Percentiles rank a stretch among this genome's conserved stretches.
phyloP scores from a whole-genome alignment of 1,140 invertebrate species.

The Brachionus sp. region DNA sequence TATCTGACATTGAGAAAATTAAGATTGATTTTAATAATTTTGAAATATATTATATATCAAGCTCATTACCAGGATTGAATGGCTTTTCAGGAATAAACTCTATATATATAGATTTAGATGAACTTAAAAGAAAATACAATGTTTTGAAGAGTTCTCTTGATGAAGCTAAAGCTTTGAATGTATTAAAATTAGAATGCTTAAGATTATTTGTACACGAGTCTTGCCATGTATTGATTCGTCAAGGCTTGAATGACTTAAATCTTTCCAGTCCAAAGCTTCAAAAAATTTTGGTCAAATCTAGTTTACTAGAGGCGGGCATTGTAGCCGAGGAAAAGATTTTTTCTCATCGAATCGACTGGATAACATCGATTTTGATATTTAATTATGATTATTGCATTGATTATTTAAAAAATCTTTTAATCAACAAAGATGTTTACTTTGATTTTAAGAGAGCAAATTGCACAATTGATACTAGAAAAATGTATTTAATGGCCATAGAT shows the following conservation, averaged over 20 bases:
- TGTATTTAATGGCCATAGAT: background rate
- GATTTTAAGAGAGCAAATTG: background rate
- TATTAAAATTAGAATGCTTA: background rate
- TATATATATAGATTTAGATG: background rate
- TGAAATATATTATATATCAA: background rate
- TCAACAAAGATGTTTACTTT: background rate
- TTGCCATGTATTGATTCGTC: background rate
- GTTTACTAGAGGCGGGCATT: background rate
- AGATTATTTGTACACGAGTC: background rate
- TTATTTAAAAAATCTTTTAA: background rate
- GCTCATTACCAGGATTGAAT: background rate
- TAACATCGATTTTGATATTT: background rate
- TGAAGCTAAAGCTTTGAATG: background rate
- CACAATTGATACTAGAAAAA: background rate
- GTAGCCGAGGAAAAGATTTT: background rate
- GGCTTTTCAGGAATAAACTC: background rate
- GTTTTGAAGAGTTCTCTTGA: background rate
- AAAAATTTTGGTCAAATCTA: background rate
- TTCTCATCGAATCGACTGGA: background rate
- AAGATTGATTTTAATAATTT: background rate
- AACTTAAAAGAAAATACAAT: background rate
- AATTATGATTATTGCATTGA: background rate
- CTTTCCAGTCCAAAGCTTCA: background rate
- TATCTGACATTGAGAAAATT: background rate
- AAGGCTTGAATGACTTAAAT: background rate